Conservation (phyloP, 37 sponge, comb jelly and placozoan species). For the Aphrocallistes beatrix region DNA sequence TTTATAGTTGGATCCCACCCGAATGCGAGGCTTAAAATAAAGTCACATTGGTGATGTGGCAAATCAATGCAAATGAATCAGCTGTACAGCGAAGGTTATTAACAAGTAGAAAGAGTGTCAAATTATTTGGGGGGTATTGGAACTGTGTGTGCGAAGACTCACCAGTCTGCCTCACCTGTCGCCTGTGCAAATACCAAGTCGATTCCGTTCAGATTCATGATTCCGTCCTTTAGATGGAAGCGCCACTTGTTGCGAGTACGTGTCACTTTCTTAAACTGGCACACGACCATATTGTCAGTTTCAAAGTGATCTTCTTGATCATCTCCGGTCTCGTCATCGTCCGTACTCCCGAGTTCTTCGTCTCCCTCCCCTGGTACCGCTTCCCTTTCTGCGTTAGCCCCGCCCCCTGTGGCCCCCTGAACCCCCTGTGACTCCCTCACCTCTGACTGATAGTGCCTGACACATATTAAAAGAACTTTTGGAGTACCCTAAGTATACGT, state of each 20-base stretch:
- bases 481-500: too few relatives aligned
- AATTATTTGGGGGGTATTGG: too few relatives aligned
- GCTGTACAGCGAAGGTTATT: not conserved
- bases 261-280: conserved; percentile 82
- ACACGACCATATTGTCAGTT: conserved; percentile 79
- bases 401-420: conserved; percentile 4
- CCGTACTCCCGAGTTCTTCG: conserved; percentile 42
- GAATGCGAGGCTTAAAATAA: not conserved
- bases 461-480: too few relatives aligned
- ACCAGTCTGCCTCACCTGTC: conserved; percentile 94
- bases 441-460: too few relatives aligned
- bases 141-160: too few relatives aligned
- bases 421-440: not conserved
- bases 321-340: conserved; percentile 34
- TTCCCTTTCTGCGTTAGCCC: not conserved
- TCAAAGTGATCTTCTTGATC: conserved; percentile 48
- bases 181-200: conserved; percentile 87
- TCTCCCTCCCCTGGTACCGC: conserved; percentile 12
- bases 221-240: conserved; percentile 86
- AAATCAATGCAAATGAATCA: too few relatives aligned
- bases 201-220: conserved; percentile 72
- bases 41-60: not conserved
- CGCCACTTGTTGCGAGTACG: conserved; percentile 72
- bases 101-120: too few relatives aligned
- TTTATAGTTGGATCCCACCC: too few relatives aligned